Conservation (phyloP, 2,888 invertebrate genomes). For the Calephelis perditalis region DNA sequence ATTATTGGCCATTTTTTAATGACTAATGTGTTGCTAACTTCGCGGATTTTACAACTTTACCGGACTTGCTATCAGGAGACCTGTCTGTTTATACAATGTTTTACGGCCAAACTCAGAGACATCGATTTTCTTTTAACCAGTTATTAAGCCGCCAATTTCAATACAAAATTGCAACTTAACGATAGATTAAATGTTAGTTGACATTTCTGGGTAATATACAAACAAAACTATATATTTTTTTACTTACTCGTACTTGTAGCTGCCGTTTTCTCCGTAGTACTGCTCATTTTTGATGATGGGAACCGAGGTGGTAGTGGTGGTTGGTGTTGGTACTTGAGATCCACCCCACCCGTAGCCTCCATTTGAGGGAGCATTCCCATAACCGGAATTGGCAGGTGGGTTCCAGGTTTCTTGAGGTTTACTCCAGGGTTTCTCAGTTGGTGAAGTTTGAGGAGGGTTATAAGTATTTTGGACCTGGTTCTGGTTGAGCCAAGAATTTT, state of each 20-base stretch:
- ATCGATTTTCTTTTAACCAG: no score
- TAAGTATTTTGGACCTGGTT: constrained; percentile 24
- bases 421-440: constrained; percentile 26
- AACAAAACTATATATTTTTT: no score
- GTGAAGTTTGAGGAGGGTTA: constrained; percentile 28
- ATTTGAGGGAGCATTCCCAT: constrained; percentile 19
- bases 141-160: no score
- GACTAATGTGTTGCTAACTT: no score
- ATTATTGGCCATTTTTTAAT: no score
- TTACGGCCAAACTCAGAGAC: no score
- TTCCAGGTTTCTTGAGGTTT: constrained; percentile 29
- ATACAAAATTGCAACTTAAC: no score
- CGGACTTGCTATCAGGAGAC: no score
- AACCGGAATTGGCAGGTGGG: constrained; percentile 8
- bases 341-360: not conserved
- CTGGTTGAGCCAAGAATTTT: constrained; percentile 20
- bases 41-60: no score
- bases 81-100: no score
- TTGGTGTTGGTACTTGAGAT: constrained; percentile 17
- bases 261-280: constrained; percentile 61
- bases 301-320: constrained; percentile 25
- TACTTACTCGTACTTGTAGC: constrained; percentile 76
- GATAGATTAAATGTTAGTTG: not conserved
- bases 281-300: constrained; percentile 69
- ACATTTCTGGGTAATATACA: no score